Base-by-base conservation (phyloP, 2,113 vertebrate genomes). In the Clupea harengus region DNA sequence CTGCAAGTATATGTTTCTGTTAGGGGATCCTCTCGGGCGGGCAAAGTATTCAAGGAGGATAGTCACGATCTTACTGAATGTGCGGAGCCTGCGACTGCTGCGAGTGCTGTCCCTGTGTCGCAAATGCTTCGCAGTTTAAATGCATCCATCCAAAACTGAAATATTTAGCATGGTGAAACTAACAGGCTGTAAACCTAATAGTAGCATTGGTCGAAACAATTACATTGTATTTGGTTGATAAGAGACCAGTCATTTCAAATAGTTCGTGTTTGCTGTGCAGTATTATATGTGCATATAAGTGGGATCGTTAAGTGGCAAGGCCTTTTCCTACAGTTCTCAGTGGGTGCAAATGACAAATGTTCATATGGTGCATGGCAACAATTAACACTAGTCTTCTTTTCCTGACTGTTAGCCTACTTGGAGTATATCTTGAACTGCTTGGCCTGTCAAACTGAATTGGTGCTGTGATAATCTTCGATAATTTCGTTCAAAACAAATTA, bases 61-160 rank as follows among this genome's bases (percentile, higher is more conserved):
- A 78, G 72, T 78, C 72, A 78, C 72, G 28, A 78, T 28, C 72
- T 78, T 32, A 78, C 72, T 78, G 72, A 60, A 78, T 78, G 28
- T 78, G 72, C 72, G 13, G 72, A 39, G 72, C 32, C 28, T 78
- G 72, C 64, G 10, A 28, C 7, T 49, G 47, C 10, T 15, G 22
- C n/a, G 32, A 78, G 11, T 15, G 13, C 28, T 39, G 72, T 15
- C 44, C 32, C 13, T 78, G 11, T 78, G 10, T 39, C 72, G 72
- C 72, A 78, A 78, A 44, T 78, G 32, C 72, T 39, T 15, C 32
- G 4, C 72, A 78, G 28, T 39, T 78, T 78, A 28, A 78, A 78
- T 32, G 25, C 13, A 78, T 17, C 15, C 32, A 17, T 5, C 11
- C 13, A 78, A 32, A 78, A 39, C 28, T 78, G 13, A 78, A 78